Conservation (phyloP, 2,797 vertebrate species). For the Acanthurus leucopareius region DNA sequence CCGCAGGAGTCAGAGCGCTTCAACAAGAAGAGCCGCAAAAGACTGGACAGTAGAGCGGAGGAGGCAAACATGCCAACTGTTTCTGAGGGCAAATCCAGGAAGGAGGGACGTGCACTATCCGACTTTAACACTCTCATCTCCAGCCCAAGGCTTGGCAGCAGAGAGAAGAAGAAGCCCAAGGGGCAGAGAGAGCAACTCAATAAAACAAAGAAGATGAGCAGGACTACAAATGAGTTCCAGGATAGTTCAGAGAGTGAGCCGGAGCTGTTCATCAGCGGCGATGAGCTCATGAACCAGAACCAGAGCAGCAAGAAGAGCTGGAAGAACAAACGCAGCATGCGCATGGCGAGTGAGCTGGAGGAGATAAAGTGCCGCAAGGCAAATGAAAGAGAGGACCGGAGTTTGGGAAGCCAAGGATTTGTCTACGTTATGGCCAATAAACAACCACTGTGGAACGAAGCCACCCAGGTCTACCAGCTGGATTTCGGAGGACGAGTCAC, state of each 20-base stretch:
- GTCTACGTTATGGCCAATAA: constrained; percentile 99
- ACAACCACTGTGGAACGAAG: constrained; percentile 98
- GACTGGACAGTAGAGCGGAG: constrained; percentile 93
- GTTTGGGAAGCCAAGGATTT: constrained; percentile 97
- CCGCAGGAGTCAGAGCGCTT: constrained; percentile 95
- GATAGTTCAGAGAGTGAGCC: constrained; percentile 99
- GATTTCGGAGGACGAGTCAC: constrained; percentile 98
- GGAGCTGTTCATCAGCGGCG: constrained; percentile 96
- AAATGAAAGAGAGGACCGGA: constrained; percentile 95
- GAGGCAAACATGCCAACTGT: constrained; percentile 92
- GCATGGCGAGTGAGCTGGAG: constrained; percentile 93
- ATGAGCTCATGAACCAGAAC: constrained; percentile 99
- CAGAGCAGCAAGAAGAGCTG: constrained; percentile 98
- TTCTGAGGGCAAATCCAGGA: constrained; percentile 93
- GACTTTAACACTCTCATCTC: constrained; percentile 98
- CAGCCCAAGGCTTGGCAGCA: constrained; percentile 92
- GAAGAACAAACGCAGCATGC: constrained; percentile 95
- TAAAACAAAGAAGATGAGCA: constrained; percentile 96
- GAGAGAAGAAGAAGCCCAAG: constrained; percentile 98
- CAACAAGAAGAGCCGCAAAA: constrained; percentile 94
- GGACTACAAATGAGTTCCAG: constrained; percentile 95
- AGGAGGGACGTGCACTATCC: constrained; percentile 92
- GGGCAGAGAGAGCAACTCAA: constrained; percentile 93
- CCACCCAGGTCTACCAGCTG: constrained; percentile 98
- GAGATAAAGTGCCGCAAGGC: constrained; percentile 97